Evolutionary conservation across 2,888 invertebrate species (phyloP).

Genomic region (Pollenia labialis): DNA sequence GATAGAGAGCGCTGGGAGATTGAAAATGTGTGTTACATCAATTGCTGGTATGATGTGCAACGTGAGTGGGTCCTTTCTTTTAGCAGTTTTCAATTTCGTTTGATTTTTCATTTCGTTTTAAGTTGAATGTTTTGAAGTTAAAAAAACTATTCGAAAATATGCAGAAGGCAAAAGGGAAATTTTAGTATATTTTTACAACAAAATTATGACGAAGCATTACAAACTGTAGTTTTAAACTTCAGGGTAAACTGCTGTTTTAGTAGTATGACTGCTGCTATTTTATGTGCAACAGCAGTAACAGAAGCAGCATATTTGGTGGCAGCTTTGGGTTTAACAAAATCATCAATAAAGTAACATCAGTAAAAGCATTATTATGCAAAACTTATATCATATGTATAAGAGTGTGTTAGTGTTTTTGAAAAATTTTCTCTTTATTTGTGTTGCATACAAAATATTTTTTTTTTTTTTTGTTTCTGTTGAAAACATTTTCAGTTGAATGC

Average conservation of each 20-base stretch:
- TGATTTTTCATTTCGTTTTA: conserved; percentile 38
- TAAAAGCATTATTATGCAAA: conserved; percentile 65
- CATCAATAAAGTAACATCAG: conserved; percentile 54
- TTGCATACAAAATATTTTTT: conserved; percentile 25
- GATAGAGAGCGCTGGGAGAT: not conserved
- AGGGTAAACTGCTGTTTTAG: conserved; percentile 3
- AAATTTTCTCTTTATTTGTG: conserved; percentile 2
- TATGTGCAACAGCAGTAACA: not conserved
- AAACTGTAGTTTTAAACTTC: conserved; percentile 16
- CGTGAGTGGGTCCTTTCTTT: conserved; percentile 9
- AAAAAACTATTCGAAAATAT: conserved; percentile 5
- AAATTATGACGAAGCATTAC: conserved; percentile 31
- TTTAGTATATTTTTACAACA: conserved; percentile 16
- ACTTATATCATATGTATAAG: conserved; percentile 11
- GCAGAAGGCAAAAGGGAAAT: not conserved
- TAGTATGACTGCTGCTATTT: not conserved
- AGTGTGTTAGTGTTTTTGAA: not conserved
- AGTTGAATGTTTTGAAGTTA: conserved; percentile 3
- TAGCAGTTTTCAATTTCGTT: conserved; percentile 13
- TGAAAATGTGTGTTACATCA: not conserved
- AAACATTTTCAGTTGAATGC: conserved; percentile 71
- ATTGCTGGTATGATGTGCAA: not conserved
- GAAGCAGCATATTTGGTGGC: conserved; percentile 28
- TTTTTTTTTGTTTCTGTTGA: conserved; percentile 6
- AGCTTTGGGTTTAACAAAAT: conserved; percentile 44